Percentiles rank a stretch among this genome's conserved stretches.
These are phyloP conservation scores for Noctilio leporinus DNA, from an alignment of 2,113 vertebrate genomes.

Conservation along the genomic window DNA sequence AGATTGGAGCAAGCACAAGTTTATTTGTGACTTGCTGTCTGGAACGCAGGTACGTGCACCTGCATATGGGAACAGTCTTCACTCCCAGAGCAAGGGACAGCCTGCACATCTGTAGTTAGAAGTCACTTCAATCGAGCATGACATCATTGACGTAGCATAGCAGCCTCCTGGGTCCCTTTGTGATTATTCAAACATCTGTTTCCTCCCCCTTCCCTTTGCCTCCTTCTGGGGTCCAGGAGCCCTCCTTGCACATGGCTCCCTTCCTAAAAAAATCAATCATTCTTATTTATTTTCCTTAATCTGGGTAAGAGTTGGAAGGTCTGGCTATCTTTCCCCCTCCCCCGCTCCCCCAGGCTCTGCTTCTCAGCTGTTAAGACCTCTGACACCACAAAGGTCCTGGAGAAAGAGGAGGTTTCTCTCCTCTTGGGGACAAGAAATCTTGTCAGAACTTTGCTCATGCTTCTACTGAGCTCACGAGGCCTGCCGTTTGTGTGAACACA, in stretches of 20 bases:
- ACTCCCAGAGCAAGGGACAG: constrained; percentile 8
- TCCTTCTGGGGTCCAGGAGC: neutral
- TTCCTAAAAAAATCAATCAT: constrained; percentile 53
- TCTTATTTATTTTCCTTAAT: constrained; percentile 40
- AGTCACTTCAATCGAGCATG: constrained; percentile 45
- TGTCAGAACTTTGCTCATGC: neutral
- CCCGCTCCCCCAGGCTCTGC: neutral
- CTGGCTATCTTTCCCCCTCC: constrained; percentile 3
- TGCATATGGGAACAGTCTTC: constrained; percentile 33
- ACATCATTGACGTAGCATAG: constrained; percentile 40
- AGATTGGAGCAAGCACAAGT: neutral
- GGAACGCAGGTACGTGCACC: neutral
- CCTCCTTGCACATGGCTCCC: constrained; percentile 11
- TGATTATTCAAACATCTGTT: constrained; percentile 60
- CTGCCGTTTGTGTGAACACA: neutral
- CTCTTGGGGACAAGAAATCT: neutral
- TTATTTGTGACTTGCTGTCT: constrained; percentile 43
- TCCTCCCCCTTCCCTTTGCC: neutral
- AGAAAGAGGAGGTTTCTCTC: neutral
- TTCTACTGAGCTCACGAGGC: neutral
- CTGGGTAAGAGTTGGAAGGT: neutral
- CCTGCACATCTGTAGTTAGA: neutral
- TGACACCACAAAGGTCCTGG: neutral
- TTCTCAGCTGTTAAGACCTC: neutral
- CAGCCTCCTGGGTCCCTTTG: constrained; percentile 20